A percentile compares a stretch with the other conserved stretches of the same genome.
Evolutionary conservation across 2,113 vertebrate species (phyloP).

Genomic region (Scomber scombrus): DNA sequence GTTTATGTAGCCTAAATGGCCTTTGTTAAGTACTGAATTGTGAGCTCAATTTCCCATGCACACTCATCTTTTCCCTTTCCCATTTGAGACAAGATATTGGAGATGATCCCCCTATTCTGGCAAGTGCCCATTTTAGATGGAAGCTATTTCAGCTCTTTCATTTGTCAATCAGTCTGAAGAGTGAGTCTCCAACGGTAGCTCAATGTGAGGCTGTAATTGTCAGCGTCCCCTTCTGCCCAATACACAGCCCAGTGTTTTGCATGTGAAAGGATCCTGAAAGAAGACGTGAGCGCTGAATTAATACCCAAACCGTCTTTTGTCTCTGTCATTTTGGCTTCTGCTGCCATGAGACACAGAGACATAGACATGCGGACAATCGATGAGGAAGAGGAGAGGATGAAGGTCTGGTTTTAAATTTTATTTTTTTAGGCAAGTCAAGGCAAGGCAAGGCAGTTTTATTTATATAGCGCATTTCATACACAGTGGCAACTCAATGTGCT

Average conservation of each 20-base stretch:
- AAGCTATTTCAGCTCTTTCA: slow-evolving; percentile 81
- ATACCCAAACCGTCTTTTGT: slow-evolving; percentile 77
- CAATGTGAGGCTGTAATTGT: slow-evolving; percentile 81
- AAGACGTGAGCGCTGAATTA: slow-evolving; percentile 76
- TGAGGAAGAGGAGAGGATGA: slow-evolving; percentile 48
- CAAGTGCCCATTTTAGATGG: slow-evolving; percentile 75
- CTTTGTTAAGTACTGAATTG: slow-evolving; percentile 78
- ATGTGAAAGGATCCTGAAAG: slow-evolving; percentile 82
- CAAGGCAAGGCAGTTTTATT: no score
- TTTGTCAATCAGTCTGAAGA: slow-evolving; percentile 84
- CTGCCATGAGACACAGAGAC: slow-evolving; percentile 60
- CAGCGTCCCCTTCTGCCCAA: slow-evolving; percentile 69
- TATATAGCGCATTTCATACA: no score
- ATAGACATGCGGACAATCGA: slow-evolving; percentile 68
- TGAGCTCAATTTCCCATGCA: slow-evolving; percentile 74
- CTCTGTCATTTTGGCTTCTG: slow-evolving; percentile 75
- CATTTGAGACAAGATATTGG: slow-evolving; percentile 80
- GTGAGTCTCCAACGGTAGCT: slow-evolving; percentile 67
- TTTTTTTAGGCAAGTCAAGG: no score
- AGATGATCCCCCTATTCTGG: slow-evolving; percentile 78
- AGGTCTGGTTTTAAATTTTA: background rate
- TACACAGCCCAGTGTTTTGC: slow-evolving; percentile 72
- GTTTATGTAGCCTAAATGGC: slow-evolving; percentile 60
- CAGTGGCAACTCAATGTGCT: no score
- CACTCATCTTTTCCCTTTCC: slow-evolving; percentile 69